Conservation (phyloP, 2,113 vertebrate species). For the Cairina moschata region DNA sequence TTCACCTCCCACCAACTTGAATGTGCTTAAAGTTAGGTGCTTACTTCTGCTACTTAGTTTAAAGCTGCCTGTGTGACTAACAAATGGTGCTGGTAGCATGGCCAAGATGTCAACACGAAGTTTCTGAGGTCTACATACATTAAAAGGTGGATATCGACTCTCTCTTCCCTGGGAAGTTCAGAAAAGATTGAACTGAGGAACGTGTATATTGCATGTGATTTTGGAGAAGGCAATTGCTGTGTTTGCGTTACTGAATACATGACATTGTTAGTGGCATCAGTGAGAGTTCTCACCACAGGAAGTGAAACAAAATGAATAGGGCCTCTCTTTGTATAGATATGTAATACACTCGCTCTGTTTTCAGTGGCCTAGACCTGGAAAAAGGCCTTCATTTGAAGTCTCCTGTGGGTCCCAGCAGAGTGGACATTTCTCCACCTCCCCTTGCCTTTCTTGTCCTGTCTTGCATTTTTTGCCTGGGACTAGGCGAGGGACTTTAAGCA, state of each 20-base stretch:
- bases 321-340: not conserved
- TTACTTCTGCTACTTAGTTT: not conserved
- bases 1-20: not conserved
- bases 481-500: not conserved
- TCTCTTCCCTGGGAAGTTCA: not conserved
- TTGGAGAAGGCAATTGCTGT: not conserved
- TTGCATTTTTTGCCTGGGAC: not conserved
- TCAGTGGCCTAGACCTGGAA: not conserved
- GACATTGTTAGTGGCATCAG: not conserved
- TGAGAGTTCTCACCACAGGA: not conserved
- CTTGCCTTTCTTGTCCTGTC: not conserved
- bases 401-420: not conserved
- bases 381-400: not conserved
- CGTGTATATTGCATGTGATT: fast-evolving
- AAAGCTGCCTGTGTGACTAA: not conserved
- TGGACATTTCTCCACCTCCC: not conserved
- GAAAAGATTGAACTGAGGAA: not conserved
- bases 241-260: not conserved
- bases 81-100: not conserved
- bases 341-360: not conserved
- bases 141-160: not conserved
- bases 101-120: fast-evolving
- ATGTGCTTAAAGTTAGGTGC: not conserved
- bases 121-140: not conserved
- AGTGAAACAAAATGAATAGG: not conserved